Conservation (phyloP, 2,113 vertebrate species). For the Spheniscus mendiculus region DNA sequence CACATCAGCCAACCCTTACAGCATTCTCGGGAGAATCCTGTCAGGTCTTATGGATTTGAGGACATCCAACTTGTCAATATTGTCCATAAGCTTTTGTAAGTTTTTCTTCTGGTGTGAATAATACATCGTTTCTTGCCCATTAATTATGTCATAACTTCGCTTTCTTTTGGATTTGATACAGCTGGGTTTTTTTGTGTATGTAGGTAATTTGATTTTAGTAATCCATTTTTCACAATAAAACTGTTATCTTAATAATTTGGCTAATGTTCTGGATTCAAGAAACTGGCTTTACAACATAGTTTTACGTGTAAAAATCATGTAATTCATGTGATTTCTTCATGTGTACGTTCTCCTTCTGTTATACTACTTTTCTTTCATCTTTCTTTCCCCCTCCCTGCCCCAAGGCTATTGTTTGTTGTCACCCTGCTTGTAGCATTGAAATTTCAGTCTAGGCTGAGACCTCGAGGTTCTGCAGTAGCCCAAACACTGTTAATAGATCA, state of each 20-base stretch:
- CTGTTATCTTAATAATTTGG: not conserved
- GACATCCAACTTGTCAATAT: not conserved
- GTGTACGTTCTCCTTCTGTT: not conserved
- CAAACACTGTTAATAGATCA: not conserved
- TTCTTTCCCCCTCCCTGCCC: not conserved
- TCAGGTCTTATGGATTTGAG: not conserved
- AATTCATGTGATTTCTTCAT: not conserved
- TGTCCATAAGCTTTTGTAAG: not conserved
- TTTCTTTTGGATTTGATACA: not conserved
- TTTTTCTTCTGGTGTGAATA: not conserved
- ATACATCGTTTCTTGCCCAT: not conserved
- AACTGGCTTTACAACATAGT: not conserved
- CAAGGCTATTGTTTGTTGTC: not conserved
- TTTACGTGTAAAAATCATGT: not conserved
- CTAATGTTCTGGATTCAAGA: not conserved
- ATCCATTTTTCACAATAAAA: not conserved
- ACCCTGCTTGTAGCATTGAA: not conserved
- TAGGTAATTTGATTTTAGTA: not conserved
- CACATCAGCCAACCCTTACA: not conserved
- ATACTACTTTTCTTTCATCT: not conserved
- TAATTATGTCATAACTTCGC: not conserved
- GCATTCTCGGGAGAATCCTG: not conserved
- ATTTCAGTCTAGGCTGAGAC: not conserved
- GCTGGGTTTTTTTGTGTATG: not conserved
- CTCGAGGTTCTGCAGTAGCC: accelerated